Evolutionary conservation across 2,888 invertebrate species (phyloP).

Genomic region (Tipula confusa): DNA sequence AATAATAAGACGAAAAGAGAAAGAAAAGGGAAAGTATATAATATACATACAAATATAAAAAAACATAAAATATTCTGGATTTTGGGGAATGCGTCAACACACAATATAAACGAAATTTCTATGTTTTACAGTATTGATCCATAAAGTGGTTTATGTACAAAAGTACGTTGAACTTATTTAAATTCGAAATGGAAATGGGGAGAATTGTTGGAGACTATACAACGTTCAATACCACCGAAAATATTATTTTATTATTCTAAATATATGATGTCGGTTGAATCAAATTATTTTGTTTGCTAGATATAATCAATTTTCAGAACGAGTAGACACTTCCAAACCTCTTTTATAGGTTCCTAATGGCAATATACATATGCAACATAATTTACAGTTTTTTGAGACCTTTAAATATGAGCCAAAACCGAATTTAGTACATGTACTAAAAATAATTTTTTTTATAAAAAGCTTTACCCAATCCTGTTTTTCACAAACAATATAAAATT

Average conservation of each 20-base stretch:
- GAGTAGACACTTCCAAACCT: too few species aligned
- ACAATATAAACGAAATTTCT: not conserved
- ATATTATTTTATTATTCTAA: not conserved
- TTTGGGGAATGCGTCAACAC: conserved; percentile 20
- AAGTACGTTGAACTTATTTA: not conserved
- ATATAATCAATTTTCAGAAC: too few species aligned
- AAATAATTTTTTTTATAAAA: not conserved
- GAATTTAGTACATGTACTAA: conserved; percentile 7
- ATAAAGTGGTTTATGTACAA: conserved; percentile 14
- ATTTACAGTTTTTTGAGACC: not conserved
- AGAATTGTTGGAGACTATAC: not conserved
- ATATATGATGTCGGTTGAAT: not conserved
- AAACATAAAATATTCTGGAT: not conserved
- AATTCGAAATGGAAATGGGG: not conserved
- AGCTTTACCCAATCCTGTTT: not conserved
- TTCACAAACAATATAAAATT: not conserved
- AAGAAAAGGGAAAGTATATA: conserved; percentile 26
- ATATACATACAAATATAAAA: too few species aligned
- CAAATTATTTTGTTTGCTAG: too few species aligned
- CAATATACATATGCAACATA: too few species aligned
- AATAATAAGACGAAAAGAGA: conserved; percentile 1
- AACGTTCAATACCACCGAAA: not conserved
- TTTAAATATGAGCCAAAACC: not conserved
- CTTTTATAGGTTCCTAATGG: too few species aligned
- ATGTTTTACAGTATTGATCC: not conserved